Evolutionary conservation across 2,888 invertebrate species (phyloP).

Genomic region (Euphydryas editha): DNA sequence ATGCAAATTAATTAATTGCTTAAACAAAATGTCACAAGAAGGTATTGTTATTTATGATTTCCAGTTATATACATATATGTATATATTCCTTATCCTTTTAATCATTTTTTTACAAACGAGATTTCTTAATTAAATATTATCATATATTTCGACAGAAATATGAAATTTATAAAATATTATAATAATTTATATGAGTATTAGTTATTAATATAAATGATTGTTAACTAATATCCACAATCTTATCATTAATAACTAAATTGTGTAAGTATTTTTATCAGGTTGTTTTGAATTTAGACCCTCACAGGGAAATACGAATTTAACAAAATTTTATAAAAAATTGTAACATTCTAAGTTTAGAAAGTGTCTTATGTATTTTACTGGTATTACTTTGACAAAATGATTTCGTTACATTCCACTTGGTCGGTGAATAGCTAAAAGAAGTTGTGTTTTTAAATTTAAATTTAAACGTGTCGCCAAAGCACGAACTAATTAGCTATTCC

Average conservation of each 20-base stretch:
- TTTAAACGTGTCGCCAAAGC: slow-evolving; percentile 36
- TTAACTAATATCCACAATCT: neutral
- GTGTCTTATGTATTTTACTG: neutral
- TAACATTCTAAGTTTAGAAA: neutral
- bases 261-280: neutral
- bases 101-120: neutral
- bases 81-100: too few species aligned
- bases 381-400: neutral
- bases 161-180: neutral
- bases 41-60: slow-evolving; percentile 11
- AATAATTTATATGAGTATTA: neutral
- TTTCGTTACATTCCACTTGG: neutral
- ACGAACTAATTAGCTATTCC: slow-evolving; percentile 54
- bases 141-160: slow-evolving; percentile 2
- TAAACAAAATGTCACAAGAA: slow-evolving; percentile 27
- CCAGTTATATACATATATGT: slow-evolving; percentile 2
- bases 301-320: neutral
- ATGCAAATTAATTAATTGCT: slow-evolving; percentile 35
- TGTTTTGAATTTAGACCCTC: slow-evolving; percentile 2
- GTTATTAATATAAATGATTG: neutral
- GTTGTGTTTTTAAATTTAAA: slow-evolving; percentile 20
- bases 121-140: slow-evolving; percentile 8
- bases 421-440: neutral
- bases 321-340: neutral
- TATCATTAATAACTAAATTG: neutral